Conservation (phyloP, 2,113 vertebrate genomes). For the Eolophus roseicapilla region DNA sequence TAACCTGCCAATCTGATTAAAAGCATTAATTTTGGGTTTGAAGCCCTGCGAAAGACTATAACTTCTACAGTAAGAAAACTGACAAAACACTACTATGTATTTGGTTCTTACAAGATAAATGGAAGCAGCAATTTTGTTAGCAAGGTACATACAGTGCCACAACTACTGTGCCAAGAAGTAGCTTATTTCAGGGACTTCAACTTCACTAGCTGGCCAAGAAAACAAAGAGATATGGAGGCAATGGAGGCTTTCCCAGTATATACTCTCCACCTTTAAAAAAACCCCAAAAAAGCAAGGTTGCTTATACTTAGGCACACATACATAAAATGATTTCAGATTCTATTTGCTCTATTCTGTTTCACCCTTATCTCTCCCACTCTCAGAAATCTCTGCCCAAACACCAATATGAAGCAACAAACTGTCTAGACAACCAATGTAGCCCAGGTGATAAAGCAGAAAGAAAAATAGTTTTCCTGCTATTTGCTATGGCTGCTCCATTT, state of each 20-base stretch:
- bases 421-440: rapidly evolving
- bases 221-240: background rate
- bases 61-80: background rate
- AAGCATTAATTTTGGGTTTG: background rate
- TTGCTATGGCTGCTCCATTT: background rate
- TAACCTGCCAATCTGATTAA: background rate
- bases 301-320: background rate
- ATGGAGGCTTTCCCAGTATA: background rate
- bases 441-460: background rate
- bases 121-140: background rate
- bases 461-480: background rate
- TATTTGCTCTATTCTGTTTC: background rate
- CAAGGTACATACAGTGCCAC: background rate
- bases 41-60: background rate
- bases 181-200: background rate
- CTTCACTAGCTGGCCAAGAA: background rate
- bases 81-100: background rate
- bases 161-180: background rate
- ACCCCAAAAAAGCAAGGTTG: background rate
- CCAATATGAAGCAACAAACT: background rate
- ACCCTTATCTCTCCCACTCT: background rate
- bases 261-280: background rate
- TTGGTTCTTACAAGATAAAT: background rate
- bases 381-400: background rate
- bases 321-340: background rate